Evolutionary conservation across 1,140 invertebrate species (phyloP).

Genomic region (Drosophila ananassae): DNA sequence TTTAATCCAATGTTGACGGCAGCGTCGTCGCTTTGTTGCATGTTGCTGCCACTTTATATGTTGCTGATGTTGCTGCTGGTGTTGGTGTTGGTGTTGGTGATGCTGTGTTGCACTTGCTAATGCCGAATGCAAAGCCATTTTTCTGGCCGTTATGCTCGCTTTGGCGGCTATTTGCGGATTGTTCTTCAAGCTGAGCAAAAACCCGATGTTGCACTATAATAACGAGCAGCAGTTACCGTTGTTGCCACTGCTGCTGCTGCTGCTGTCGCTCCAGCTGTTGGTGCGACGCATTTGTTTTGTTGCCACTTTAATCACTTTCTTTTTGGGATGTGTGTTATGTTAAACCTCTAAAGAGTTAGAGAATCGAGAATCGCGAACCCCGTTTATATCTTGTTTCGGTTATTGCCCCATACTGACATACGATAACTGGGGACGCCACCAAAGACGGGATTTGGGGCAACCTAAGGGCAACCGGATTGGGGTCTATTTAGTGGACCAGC

Average conservation of each 20-base stretch:
- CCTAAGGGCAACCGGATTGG: background rate
- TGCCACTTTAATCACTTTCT: constrained; percentile 29
- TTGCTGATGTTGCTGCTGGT: constrained; percentile 26
- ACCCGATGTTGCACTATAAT: constrained; percentile 19
- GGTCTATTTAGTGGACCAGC: background rate
- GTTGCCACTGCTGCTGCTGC: constrained; percentile 24
- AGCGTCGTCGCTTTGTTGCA: constrained; percentile 53
- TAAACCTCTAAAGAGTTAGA: background rate
- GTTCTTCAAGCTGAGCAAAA: constrained; percentile 13
- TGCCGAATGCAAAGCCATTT: constrained; percentile 51
- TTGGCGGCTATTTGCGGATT: constrained; percentile 18
- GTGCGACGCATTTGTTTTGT: constrained; percentile 61
- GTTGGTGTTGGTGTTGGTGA: constrained; percentile 13
- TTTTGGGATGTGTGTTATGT: background rate
- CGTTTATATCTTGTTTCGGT: background rate
- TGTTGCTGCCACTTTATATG: constrained; percentile 51
- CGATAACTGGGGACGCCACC: background rate
- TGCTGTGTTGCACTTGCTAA: constrained; percentile 16
- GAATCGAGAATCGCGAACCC: constrained; percentile 7
- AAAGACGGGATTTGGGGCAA: background rate
- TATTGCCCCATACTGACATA: background rate
- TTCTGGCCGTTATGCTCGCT: constrained; percentile 25
- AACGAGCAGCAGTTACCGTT: constrained; percentile 21
- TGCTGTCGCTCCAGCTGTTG: constrained; percentile 33
- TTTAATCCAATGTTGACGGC: constrained; percentile 75